A percentile compares a stretch with the other conserved stretches of the same genome.
Conservation (phyloP, 2,797 vertebrate genomes). For the Rhinichthys osculus region DNA sequence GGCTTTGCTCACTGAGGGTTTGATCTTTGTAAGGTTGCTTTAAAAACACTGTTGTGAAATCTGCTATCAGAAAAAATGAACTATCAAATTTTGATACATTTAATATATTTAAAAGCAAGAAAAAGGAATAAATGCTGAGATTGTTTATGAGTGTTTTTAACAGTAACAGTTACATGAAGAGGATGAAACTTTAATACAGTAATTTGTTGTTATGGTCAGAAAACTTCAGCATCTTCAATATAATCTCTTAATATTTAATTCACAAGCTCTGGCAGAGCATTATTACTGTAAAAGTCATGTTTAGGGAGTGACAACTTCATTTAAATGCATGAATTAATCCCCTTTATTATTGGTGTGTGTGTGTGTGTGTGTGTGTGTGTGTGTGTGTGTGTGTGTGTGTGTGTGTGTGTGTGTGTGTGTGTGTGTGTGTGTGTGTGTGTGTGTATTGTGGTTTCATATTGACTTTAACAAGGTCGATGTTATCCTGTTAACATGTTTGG, state of each 20-base stretch:
- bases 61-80: neutral
- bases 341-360: neutral
- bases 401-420: neutral
- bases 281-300: neutral
- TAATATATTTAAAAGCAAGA: neutral
- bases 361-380: neutral
- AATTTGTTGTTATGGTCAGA: too few species aligned
- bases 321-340: too few species aligned
- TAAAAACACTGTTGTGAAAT: neutral
- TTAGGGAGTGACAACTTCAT: too few species aligned
- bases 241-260: neutral
- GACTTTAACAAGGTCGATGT: too few species aligned
- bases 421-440: too few species aligned
- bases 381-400: neutral
- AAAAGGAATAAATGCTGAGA: neutral
- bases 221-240: too few species aligned
- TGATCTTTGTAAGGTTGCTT: neutral
- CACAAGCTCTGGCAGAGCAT: neutral
- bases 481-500: too few species aligned
- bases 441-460: too few species aligned
- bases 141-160: neutral
- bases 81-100: neutral
- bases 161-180: conserved; percentile 7
- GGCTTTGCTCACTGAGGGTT: neutral
- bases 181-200: neutral